Evolutionary conservation across 2,113 vertebrate genomes (phyloP).

Genomic region (Chrysochloris asiatica): DNA sequence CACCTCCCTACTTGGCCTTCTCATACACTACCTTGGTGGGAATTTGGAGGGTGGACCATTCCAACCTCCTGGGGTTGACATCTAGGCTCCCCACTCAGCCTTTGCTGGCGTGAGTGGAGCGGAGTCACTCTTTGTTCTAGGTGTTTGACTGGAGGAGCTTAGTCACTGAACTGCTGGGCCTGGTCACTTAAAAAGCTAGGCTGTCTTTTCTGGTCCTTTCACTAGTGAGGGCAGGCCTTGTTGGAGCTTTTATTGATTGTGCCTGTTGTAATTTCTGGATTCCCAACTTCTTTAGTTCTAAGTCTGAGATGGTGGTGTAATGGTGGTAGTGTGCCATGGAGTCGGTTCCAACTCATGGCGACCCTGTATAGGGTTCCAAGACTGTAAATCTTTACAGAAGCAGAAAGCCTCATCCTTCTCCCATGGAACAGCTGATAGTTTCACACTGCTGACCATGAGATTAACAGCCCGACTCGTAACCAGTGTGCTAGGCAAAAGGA

Average conservation of each 20-base stretch:
- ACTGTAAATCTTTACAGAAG: too few relatives aligned
- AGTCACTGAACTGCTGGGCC: background rate
- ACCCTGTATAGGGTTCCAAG: too few relatives aligned
- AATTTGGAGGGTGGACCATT: background rate
- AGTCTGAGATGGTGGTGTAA: too few relatives aligned
- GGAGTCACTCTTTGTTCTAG: background rate
- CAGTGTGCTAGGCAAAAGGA: background rate
- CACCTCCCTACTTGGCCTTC: background rate
- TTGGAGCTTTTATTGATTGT: background rate
- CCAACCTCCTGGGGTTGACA: background rate
- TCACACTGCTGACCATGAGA: too few relatives aligned
- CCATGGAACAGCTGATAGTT: too few relatives aligned
- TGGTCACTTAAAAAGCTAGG: background rate
- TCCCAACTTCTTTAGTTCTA: background rate
- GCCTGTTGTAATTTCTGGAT: background rate
- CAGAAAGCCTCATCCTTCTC: too few relatives aligned
- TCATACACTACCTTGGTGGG: background rate
- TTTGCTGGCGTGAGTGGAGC: background rate
- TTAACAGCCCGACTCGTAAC: too few relatives aligned
- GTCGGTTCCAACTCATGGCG: too few relatives aligned
- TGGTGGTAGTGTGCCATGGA: too few relatives aligned
- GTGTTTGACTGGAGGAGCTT: background rate
- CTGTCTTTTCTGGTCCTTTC: background rate
- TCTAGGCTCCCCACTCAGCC: background rate
- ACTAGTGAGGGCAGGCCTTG: background rate